Base-by-base conservation (phyloP, 2,113 vertebrate genomes). In the Thamnaconus septentrionalis region DNA sequence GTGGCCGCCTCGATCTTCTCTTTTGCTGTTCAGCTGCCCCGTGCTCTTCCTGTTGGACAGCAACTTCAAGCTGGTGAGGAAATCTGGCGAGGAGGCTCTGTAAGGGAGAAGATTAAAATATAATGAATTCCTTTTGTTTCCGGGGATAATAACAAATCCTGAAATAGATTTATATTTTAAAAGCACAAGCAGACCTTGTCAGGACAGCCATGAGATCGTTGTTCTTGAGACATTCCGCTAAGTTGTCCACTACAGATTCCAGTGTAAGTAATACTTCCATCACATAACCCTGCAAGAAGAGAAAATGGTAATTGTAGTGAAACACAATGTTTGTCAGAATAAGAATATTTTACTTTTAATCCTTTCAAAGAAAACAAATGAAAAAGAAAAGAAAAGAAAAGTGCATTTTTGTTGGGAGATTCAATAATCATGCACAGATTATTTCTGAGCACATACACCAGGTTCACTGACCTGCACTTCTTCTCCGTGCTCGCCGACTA, bases 251-350 rank as follows among this genome's bases (percentile, higher is more conserved):
- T 3, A 96, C 94, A 46, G 96, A 93, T 79, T 98, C 96, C 85
- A 98, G 85, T 5, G 97, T 98, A 9, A 98, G 94, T 7, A 98
- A 92, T 0, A 96, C 93, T 77, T 98, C 97, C 96, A 98, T 96
- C 41, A 97, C 96, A 6, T 98, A 97, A 3, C 97, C 96, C 97
- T 98, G 71, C 2, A 5, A 49, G 3, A 69, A 43, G 4, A 70
- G 6, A 52, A 52, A 18, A 46, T 61, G 7, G 40, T 11, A 8
- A 1, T 41, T 41, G 0, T 10, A 31, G 2, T 31, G 18, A 31
- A 31, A 31, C 18, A 31, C 18, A 31, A 31, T 31, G 18, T 31
- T 31, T 31, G 18, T 31, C 18, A 31, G 18, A 31, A 31, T 31
- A 31, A 31, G 18, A 31, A 31, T 31, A 31, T 31, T 31, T 31